These are phyloP conservation scores for Neodon shergylaensis DNA, from an alignment of 2,113 vertebrate species.

Conservation along the genomic window DNA sequence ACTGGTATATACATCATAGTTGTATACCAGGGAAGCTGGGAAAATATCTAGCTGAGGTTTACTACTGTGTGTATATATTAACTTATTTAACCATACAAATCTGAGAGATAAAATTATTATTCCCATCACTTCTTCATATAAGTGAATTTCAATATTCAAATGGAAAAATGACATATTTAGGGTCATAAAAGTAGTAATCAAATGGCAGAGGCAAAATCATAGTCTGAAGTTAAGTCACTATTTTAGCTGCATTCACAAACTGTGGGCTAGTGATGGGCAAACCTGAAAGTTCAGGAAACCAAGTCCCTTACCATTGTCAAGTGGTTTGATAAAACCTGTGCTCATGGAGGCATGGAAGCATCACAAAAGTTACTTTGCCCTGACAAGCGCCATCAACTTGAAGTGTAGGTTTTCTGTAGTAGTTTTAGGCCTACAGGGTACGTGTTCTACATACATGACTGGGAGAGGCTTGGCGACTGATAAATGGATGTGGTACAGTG, in stretches of 20 bases:
- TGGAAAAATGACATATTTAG: not conserved
- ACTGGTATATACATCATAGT: not conserved
- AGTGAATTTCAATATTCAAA: not conserved
- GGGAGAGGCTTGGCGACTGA: not conserved
- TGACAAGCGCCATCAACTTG: not conserved
- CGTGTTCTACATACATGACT: not conserved
- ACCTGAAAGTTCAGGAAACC: not conserved
- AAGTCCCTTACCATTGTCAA: not conserved
- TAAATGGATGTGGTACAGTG: not conserved
- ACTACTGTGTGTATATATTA: not conserved
- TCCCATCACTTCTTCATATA: not conserved
- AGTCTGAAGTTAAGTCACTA: not conserved
- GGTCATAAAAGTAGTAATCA: not conserved
- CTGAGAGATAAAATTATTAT: not conserved
- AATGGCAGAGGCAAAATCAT: not conserved
- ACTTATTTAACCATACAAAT: not conserved
- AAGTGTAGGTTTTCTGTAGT: not conserved
- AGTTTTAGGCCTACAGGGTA: not conserved
- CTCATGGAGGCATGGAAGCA: not conserved
- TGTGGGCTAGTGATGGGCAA: not conserved
- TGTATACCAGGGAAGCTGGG: not conserved
- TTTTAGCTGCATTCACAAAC: not conserved
- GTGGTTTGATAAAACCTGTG: not conserved
- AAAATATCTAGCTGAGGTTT: not conserved
- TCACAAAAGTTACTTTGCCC: not conserved